A percentile compares a stretch with the other conserved stretches of the same genome.
These are phyloP conservation scores for Corticium candelabrum DNA, from an alignment of 37 sponge, comb jelly and placozoan species.

Conservation along the genomic window DNA sequence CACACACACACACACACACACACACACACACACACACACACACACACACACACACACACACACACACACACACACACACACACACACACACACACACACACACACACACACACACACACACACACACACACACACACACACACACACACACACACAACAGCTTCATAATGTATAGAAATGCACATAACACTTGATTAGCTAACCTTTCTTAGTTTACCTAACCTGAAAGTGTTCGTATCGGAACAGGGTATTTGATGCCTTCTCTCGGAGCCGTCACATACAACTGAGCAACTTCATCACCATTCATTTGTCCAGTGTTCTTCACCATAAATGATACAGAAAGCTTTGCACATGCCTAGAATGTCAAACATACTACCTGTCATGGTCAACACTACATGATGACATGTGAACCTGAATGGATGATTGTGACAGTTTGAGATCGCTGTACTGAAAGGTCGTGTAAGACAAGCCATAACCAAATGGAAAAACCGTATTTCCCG, in stretches of 20 bases:
- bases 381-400: not conserved
- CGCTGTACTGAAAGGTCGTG: conserved; percentile 1
- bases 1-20: conserved; percentile 2
- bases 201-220: too few species aligned
- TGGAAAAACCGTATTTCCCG: not conserved
- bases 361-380: not conserved
- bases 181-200: too few species aligned
- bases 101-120: too few species aligned
- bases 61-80: conserved; percentile 1
- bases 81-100: not conserved
- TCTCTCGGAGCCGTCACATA: not conserved
- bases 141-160: too few species aligned
- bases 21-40: conserved; percentile 5
- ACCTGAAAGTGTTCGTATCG: not conserved
- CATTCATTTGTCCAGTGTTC: not conserved
- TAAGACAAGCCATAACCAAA: conserved; percentile 8
- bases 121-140: too few species aligned
- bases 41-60: conserved; percentile 5
- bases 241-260: not conserved
- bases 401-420: not conserved
- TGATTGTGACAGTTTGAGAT: not conserved
- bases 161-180: too few species aligned
- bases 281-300: not conserved
- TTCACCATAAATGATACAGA: not conserved
- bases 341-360: not conserved